Conservation (phyloP, 2,888 invertebrate genomes). For the Camponotus fellah region DNA sequence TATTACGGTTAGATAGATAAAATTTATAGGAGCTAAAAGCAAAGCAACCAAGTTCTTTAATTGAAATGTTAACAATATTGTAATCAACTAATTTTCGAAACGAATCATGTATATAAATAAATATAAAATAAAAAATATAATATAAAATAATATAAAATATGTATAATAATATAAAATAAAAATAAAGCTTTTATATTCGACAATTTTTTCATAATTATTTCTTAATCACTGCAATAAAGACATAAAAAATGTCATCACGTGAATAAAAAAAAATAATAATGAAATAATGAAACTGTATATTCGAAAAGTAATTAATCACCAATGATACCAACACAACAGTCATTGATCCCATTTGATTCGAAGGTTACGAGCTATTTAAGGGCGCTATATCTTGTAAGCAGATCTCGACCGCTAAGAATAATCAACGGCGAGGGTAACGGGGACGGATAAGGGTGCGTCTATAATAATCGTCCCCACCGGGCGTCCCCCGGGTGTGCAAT, state of each 20-base stretch:
- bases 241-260: not conserved
- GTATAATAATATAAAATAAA: not conserved
- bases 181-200: not conserved
- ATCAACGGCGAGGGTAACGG: constrained; percentile 15
- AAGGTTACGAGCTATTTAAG: constrained; percentile 41
- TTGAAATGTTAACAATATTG: not conserved
- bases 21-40: not conserved
- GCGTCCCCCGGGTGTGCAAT: constrained; percentile 35
- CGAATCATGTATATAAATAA: too few relatives aligned
- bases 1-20: not conserved
- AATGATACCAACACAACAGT: constrained; percentile 40
- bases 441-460: constrained; percentile 4
- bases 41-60: not conserved
- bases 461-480: constrained; percentile 52
- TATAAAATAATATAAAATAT: not conserved
- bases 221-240: not conserved
- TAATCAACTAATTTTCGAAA: not conserved
- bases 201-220: not conserved
- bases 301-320: not conserved
- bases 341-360: constrained; percentile 59
- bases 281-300: not conserved
- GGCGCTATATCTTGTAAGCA: constrained; percentile 45
- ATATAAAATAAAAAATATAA: too few relatives aligned
- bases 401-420: constrained; percentile 47
- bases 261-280: not conserved